A percentile compares a stretch with the other conserved stretches of the same genome.
Conservation (phyloP, 2,113 vertebrate genomes). For the Todiramphus chloris region DNA sequence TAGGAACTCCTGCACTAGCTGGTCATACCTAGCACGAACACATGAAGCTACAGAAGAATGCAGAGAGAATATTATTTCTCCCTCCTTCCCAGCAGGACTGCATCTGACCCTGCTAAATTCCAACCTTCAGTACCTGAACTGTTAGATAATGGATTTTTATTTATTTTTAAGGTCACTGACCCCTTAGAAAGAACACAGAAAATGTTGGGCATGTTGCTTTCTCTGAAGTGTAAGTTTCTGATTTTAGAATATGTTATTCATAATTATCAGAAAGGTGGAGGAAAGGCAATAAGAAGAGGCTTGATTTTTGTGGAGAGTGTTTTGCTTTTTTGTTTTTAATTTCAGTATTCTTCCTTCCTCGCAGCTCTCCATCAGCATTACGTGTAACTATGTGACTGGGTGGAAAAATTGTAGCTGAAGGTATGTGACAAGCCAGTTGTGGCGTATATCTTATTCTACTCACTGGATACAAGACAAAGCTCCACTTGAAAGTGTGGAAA, state of each 20-base stretch:
- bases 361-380: not conserved
- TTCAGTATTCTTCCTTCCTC: not conserved
- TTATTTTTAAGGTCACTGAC: not conserved
- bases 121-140: not conserved
- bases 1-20: not conserved
- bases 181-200: not conserved
- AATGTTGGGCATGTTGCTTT: not conserved
- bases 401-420: not conserved
- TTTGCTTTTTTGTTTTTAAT: not conserved
- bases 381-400: not conserved
- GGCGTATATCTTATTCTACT: not conserved
- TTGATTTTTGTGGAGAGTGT: not conserved
- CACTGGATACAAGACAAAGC: conserved; percentile 7
- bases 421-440: not conserved
- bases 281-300: not conserved
- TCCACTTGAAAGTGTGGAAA: conserved; percentile 34
- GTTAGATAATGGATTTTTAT: not conserved
- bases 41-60: not conserved
- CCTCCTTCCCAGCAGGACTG: not conserved
- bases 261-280: not conserved
- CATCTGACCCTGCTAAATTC: not conserved
- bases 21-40: not conserved
- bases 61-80: not conserved
- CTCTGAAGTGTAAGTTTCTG: not conserved
- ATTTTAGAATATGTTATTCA: not conserved